Conservation (phyloP, 2,113 vertebrate genomes). For the Rafetus swinhoei region DNA sequence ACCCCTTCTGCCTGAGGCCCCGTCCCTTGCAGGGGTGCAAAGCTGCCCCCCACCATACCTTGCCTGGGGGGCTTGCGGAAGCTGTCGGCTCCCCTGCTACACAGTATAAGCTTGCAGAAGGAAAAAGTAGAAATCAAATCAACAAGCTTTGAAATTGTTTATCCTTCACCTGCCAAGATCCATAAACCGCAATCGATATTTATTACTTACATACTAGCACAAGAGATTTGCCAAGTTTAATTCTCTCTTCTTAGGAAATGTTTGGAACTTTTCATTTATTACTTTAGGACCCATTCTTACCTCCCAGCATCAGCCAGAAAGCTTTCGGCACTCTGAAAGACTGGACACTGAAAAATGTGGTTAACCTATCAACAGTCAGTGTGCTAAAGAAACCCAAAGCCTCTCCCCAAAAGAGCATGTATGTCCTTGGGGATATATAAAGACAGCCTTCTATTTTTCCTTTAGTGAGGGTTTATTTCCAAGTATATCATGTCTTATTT, state of each 20-base stretch:
- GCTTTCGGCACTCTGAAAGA: accelerated
- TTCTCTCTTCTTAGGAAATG: not conserved
- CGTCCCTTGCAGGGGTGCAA: too few relatives aligned
- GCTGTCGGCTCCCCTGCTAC: not conserved
- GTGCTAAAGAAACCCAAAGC: not conserved
- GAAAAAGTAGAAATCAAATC: not conserved
- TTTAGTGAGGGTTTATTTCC: not conserved
- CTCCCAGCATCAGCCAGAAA: not conserved
- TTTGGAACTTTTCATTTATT: not conserved
- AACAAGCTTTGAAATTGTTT: not conserved
- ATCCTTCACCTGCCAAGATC: not conserved
- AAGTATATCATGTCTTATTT: not conserved
- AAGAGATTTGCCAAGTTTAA: not conserved
- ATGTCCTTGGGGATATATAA: not conserved
- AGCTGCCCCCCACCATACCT: too few relatives aligned
- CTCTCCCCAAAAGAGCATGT: not conserved
- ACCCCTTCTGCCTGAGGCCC: too few relatives aligned
- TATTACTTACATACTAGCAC: accelerated
- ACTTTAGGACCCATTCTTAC: accelerated
- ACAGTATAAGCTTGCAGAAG: not conserved
- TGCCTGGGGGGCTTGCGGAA: too few relatives aligned
- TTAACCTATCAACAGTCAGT: not conserved
- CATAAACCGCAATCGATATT: not conserved
- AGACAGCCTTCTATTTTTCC: not conserved
- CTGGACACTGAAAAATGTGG: accelerated